phyloP scores from a whole-genome alignment of 2,113 vertebrate genomes.

The Prunella fulvescens region DNA sequence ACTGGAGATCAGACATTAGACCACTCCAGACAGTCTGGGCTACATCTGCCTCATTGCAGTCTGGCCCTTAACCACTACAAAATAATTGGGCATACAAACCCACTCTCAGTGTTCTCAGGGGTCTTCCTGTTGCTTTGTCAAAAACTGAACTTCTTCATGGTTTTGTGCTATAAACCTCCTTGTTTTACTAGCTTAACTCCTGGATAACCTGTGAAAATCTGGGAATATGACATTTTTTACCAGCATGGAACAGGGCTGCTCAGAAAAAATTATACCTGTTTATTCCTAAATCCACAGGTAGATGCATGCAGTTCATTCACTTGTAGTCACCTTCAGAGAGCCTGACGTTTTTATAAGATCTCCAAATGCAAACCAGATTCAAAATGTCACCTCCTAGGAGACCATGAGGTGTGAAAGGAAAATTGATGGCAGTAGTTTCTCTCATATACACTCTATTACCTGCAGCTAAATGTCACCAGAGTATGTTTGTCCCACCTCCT shows the following conservation, averaged over 20 bases:
- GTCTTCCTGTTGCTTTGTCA: background rate
- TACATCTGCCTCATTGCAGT: background rate
- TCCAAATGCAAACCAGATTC: background rate
- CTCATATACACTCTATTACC: background rate
- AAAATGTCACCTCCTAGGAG: background rate
- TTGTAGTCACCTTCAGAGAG: background rate
- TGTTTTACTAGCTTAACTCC: background rate
- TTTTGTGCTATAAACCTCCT: background rate
- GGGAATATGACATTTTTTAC: background rate
- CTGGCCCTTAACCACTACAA: background rate
- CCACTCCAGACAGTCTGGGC: background rate
- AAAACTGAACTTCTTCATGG: background rate
- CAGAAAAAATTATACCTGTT: background rate
- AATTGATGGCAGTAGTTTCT: background rate
- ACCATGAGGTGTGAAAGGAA: background rate
- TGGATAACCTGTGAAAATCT: background rate
- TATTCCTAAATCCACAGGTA: background rate
- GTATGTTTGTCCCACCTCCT: background rate
- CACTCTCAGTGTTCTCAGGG: too few relatives aligned
- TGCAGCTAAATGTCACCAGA: background rate
- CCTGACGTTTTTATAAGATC: background rate
- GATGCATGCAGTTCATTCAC: fast-evolving
- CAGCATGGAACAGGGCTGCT: background rate
- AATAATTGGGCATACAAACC: background rate
- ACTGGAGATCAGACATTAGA: background rate